Evolutionary conservation across 2,888 invertebrate genomes (phyloP).

Genomic region (Drosophila merina): DNA sequence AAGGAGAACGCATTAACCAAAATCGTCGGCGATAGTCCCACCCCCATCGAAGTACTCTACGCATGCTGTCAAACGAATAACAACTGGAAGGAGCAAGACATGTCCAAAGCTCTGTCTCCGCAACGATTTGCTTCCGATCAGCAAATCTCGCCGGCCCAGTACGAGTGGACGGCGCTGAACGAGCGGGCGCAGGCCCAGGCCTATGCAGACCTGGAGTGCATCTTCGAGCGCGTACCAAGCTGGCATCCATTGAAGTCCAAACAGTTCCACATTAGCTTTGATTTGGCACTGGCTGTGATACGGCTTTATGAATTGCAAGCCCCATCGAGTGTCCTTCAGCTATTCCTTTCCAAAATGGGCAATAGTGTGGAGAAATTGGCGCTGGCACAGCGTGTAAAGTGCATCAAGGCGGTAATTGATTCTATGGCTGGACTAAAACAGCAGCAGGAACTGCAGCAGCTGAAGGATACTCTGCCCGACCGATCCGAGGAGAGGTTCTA

Average conservation of each 20-base stretch:
- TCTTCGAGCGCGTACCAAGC: conserved; percentile 79
- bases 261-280: conserved; percentile 83
- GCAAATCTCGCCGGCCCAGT: conserved; percentile 86
- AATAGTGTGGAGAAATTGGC: conserved; percentile 79
- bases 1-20: conserved; percentile 60
- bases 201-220: conserved; percentile 81
- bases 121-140: conserved; percentile 80
- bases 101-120: conserved; percentile 73
- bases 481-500: conserved; percentile 88
- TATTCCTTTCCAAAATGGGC: conserved; percentile 81
- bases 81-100: conserved; percentile 81
- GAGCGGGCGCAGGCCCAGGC: conserved; percentile 83
- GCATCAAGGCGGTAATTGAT: conserved; percentile 81
- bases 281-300: conserved; percentile 80
- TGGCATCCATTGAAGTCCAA: conserved; percentile 83
- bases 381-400: conserved; percentile 81
- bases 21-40: conserved; percentile 60
- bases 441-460: conserved; percentile 75
- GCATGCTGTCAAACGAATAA: conserved; percentile 79
- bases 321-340: conserved; percentile 80
- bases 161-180: conserved; percentile 89
- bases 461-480: conserved; percentile 75
- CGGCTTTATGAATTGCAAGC: conserved; percentile 81
- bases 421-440: conserved; percentile 82
- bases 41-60: conserved; percentile 81